phyloP scores from a whole-genome alignment of 2,113 vertebrate species.

The Mandrillus leucophaeus region DNA sequence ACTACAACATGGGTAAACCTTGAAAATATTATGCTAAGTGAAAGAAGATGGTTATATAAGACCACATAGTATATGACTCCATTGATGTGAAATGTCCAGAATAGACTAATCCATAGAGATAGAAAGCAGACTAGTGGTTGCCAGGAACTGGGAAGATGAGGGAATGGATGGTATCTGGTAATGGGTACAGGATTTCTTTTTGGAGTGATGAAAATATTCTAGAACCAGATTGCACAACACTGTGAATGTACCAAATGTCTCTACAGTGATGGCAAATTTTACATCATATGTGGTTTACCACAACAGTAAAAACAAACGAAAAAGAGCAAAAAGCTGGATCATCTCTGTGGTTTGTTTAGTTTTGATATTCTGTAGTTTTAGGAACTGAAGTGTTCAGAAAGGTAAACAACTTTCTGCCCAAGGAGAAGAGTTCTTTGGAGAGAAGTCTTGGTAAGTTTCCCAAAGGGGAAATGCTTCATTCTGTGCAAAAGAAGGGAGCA shows the following conservation, averaged over 20 bases:
- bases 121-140: background rate
- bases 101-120: background rate
- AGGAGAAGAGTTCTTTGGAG: background rate
- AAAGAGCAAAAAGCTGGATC: background rate
- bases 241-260: background rate
- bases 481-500: background rate
- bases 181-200: background rate
- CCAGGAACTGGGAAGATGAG: background rate
- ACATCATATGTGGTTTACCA: background rate
- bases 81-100: background rate
- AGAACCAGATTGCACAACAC: background rate
- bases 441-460: background rate
- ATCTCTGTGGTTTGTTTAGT: background rate
- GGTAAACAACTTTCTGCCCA: background rate
- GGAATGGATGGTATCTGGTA: background rate
- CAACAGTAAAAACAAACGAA: background rate
- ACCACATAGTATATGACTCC: background rate
- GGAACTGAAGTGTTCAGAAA: background rate
- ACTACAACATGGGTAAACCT: background rate
- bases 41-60: background rate
- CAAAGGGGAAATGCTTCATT: background rate
- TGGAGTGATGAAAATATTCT: background rate
- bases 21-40: background rate
- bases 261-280: background rate
- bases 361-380: background rate